Evolutionary conservation across 2,888 invertebrate genomes (phyloP), one percentile per base, ranked within the genome.

Genomic region (Macrostomum cliftonense): DNA sequence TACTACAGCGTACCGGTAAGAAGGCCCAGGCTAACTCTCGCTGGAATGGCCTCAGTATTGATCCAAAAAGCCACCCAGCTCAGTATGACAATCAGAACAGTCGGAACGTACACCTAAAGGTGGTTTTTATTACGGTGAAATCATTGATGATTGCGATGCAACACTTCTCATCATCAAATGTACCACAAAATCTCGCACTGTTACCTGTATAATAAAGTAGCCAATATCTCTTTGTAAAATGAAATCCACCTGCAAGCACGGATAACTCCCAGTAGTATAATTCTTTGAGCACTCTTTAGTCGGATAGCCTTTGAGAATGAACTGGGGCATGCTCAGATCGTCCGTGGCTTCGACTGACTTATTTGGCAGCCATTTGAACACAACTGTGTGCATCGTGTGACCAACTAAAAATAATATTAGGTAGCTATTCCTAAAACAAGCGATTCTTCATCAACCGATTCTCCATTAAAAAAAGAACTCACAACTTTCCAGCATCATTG

Each of bases 31-130:
- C 55, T n/a, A 54, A 50, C 12, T 54, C 54, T 42, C 49, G 47
- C 39, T 9, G 58, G 57, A 14, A 55, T 55, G 12, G 58, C 55
- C 17, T 53, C 55, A 37, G 52, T 50, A 51, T 57, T 56, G 16
- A 58, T 46, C 57, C 58, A 57, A 46, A 56, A 56, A 42, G 56
- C 54, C 9, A 53, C 54, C 53, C 12, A 56, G 42, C 55, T 55
- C 14, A 56, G 45, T 14, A 55, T 48, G 2, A 56, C 56, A n/a
- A 56, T 53, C 28, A 56, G 46, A 17, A 52, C 46, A 42, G 53
- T 53, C 2, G 56, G 56, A n/a, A 55, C 44, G 49, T 53, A 56
- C 21, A 53, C 54, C 20, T 46, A 42, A 12, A n/a, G n/a, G n/a
- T n/a, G n/a, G n/a, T n/a, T n/a, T n/a, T n/a, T n/a, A n/a, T n/a